Evolutionary conservation across 2,113 vertebrate species (phyloP).

Genomic region (Burhinus oedicnemus): DNA sequence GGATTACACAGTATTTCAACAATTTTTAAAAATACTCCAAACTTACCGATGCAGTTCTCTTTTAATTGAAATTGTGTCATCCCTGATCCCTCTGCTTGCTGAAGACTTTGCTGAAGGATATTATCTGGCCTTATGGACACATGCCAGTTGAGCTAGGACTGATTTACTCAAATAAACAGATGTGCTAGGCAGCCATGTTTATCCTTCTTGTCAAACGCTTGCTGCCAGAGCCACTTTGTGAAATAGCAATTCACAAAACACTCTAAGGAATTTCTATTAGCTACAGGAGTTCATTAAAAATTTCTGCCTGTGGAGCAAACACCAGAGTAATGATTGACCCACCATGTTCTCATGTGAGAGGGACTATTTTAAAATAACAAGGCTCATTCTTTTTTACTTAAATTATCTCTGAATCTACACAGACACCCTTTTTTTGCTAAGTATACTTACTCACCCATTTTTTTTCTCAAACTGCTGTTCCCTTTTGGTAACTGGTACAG

Average conservation of each 20-base stretch:
- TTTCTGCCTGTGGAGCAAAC: slow-evolving; percentile 49
- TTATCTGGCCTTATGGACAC: slow-evolving; percentile 44
- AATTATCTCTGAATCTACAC: not conserved
- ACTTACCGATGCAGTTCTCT: not conserved
- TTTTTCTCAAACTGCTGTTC: not conserved
- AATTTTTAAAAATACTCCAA: not conserved
- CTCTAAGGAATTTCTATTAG: slow-evolving; percentile 63
- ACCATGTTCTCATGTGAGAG: slow-evolving; percentile 39
- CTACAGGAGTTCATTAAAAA: slow-evolving; percentile 66
- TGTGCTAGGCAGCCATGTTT: slow-evolving; percentile 63
- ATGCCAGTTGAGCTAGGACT: slow-evolving; percentile 47
- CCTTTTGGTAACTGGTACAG: not conserved
- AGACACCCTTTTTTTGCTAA: not conserved
- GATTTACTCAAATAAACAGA: slow-evolving; percentile 53
- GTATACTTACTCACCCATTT: not conserved
- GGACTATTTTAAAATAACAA: slow-evolving; percentile 44
- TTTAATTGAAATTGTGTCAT: slow-evolving; percentile 30
- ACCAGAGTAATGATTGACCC: slow-evolving; percentile 58
- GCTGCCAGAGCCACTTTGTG: slow-evolving; percentile 59
- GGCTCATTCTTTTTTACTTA: slow-evolving; percentile 6
- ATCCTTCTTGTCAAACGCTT: slow-evolving; percentile 59
- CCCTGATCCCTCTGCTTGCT: slow-evolving; percentile 22
- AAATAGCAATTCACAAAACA: slow-evolving; percentile 60
- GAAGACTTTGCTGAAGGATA: slow-evolving; percentile 39
- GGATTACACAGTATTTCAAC: not conserved